Evolutionary conservation across 2,113 vertebrate genomes (phyloP), one percentile per base, ranked within the genome.

Genomic region (Polypterus bichir): DNA sequence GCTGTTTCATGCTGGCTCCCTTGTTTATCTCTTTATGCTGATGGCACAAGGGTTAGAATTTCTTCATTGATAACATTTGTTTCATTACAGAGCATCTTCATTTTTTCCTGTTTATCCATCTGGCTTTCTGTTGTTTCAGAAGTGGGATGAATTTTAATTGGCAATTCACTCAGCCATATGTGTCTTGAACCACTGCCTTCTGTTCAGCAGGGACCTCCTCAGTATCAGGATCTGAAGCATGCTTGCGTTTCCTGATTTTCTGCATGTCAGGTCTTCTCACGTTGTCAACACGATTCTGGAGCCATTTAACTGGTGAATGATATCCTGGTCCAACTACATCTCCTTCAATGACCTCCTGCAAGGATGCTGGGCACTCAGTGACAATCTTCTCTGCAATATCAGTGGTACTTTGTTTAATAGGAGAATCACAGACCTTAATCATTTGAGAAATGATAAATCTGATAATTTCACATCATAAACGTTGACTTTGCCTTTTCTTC

Each of bases 11-110:
- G 27, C 53, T 46, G 59, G 53, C 59, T 49, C 64, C 59, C 5
- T 65, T 65, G 46, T 65, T 65, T 10, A 65, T 65, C 7, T 61
- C 59, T 64, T 67, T 67, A 54, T 11, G 51, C 51, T 63, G 61
- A n/a, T 27, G 27, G 27, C 44, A 48, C 62, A 9, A 64, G 8
- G 59, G 64, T 68, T 49, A 60, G 10, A 48, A 9, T 57, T 61
- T 61, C 59, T 4, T 61, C 57, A 58, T 57, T 61, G 47, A 61
- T 64, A 64, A 4, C 9, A 61, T 62, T 45, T 62, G 57, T 62
- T 10, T 62, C 54, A 47, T 58, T 57, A 3, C 45, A 62, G 53
- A 61, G 64, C 4, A 45, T 61, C 1, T 57, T 61, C 10, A 62
- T 48, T 44, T 54, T 52, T 62, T 68, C 11, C 59, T 61, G 62